Percentiles rank a stretch among this genome's conserved stretches.
These are phyloP conservation scores for Eurosta solidaginis DNA, from an alignment of 1,140 invertebrate species.

Conservation along the genomic window DNA sequence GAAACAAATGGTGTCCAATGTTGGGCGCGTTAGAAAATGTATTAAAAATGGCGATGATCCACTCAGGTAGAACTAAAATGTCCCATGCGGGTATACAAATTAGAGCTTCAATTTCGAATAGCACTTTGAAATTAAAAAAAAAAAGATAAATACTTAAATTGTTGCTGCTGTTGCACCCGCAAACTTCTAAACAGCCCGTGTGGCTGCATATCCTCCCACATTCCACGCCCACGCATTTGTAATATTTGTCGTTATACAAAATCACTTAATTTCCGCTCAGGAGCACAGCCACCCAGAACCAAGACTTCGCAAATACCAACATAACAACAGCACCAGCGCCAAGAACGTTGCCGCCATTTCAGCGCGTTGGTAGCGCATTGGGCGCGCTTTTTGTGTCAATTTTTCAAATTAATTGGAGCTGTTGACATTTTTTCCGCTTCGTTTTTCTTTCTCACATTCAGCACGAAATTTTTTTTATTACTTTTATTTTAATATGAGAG, in stretches of 20 bases:
- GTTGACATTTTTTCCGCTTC: conserved; percentile 27
- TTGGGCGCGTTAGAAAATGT: too few species aligned
- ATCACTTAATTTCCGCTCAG: conserved; percentile 10
- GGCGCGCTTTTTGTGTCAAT: conserved; percentile 19
- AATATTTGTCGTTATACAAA: not conserved
- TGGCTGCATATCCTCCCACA: too few species aligned
- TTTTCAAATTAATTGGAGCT: conserved; percentile 28
- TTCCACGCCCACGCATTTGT: not conserved
- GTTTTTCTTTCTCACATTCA: not conserved
- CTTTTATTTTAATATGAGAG: not conserved
- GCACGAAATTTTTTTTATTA: not conserved
- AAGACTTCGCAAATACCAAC: not conserved
- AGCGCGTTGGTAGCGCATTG: not conserved
- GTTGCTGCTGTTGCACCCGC: not conserved
- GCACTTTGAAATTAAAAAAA: not conserved
- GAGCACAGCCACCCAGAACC: not conserved
- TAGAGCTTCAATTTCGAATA: conserved; percentile 17
- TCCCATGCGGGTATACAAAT: too few species aligned
- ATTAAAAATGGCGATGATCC: too few species aligned
- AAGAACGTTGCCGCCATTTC: not conserved
- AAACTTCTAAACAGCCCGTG: too few species aligned
- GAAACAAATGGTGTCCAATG: too few species aligned
- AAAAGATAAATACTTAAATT: conserved; percentile 10
- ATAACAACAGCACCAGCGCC: not conserved
- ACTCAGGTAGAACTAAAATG: too few species aligned